Base-by-base conservation (phyloP, 2,888 invertebrate genomes). In the Rhagophthalmus giganteus region DNA sequence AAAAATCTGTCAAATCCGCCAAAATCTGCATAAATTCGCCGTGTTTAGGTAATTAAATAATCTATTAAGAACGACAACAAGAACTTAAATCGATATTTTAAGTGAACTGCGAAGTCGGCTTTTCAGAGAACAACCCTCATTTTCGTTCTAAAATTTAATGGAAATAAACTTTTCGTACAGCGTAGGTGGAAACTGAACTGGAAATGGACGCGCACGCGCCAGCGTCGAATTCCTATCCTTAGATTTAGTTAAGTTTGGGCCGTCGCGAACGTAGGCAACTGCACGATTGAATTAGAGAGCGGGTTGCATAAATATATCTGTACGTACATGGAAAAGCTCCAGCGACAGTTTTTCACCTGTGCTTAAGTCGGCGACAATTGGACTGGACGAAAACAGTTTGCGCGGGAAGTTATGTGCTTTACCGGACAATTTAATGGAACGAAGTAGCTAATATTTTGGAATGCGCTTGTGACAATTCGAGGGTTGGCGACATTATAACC, bases 181-280 rank as follows among this genome's bases (percentile, higher is more conserved):
- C 25, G 34, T 51, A 46, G 51, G 39, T 40, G 38, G 42, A 37
- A 42, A 44, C 50, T 37, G 12, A 11, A 25, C 30, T 16, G 40
- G 34, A 34, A 11, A 7, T 11, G 9, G 16, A 13, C n/a, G 35
- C 51, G 51, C 51, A 51, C 24, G 45, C 51, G 33, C 34, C n/a
- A 14, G 30, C 24, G 9, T 25, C n/a, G 28, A 41, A 37, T 40
- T 51, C 33, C 20, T 25, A 38, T 26, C 28, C 34, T 45, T 26
- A 20, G 9, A 20, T 38, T 45, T 55, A 57, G 57, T 57, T 30
- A 26, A 35, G 38, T 52, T 30, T 16, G 40, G 35, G 46, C 45
- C 37, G 38, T 28, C 50, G 51, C 48, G 52, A 49, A 26, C 20
- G 37, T 52, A 55, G 51, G 45, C 45, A 51, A 51, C 54, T 44